Evolutionary conservation across 2,797 vertebrate species (phyloP).

Genomic region (Myotis planiceps): DNA sequence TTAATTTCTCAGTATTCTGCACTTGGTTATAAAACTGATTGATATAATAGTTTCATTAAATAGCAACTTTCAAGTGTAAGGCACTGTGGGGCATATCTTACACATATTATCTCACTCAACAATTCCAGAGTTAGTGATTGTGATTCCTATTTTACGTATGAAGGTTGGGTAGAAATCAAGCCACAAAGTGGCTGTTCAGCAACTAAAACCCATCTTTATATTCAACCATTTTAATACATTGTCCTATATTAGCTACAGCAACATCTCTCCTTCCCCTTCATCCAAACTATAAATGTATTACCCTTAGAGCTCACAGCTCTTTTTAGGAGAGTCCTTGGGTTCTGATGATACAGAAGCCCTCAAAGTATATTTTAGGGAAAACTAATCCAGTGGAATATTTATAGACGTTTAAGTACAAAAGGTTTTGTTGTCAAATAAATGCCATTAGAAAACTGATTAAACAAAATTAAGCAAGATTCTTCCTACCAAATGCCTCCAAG

Average conservation of each 20-base stretch:
- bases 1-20: background rate
- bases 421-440: background rate
- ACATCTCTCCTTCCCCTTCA: background rate
- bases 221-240: background rate
- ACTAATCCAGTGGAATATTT: background rate
- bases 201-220: background rate
- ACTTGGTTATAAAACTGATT: background rate
- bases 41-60: background rate
- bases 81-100: background rate
- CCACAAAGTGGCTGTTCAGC: background rate
- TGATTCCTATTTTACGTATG: background rate
- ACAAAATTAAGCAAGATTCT: conserved; percentile 5
- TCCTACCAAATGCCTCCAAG: background rate
- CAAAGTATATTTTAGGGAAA: conserved; percentile 28
- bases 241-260: background rate
- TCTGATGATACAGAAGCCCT: background rate
- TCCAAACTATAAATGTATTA: background rate
- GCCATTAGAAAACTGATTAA: background rate
- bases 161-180: background rate
- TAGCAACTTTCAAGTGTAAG: background rate
- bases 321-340: background rate
- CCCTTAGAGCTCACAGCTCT: background rate
- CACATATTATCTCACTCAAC: background rate
- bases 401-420: conserved; percentile 15
- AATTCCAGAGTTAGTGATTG: background rate